These are phyloP conservation scores for Diorhabda carinulata DNA, from an alignment of 1,140 invertebrate genomes.

Conservation along the genomic window DNA sequence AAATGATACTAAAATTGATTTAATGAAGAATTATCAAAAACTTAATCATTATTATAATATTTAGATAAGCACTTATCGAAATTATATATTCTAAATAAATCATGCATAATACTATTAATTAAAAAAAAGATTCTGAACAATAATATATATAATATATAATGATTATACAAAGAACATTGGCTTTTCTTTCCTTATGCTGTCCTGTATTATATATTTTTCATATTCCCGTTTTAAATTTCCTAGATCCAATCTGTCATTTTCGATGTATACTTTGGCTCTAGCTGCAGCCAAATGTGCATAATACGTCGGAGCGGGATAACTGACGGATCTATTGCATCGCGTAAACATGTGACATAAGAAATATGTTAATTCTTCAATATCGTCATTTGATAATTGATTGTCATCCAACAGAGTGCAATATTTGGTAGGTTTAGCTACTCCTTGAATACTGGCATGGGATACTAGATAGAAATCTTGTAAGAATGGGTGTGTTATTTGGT, in stretches of 20 bases:
- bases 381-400: conserved; percentile 64
- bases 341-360: conserved; percentile 86
- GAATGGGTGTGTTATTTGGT: conserved; percentile 72
- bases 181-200: conserved; percentile 34
- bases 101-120: too few relatives aligned
- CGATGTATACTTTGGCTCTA: conserved; percentile 55
- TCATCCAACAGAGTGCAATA: conserved; percentile 86
- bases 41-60: too few relatives aligned
- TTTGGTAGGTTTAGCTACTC: conserved; percentile 83
- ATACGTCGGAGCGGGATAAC: conserved; percentile 90
- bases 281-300: conserved; percentile 91
- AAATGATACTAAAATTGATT: too few relatives aligned
- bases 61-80: too few relatives aligned
- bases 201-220: conserved; percentile 26
- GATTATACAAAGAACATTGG: conserved; percentile 45
- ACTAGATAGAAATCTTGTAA: conserved; percentile 82
- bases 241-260: conserved; percentile 34
- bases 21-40: too few relatives aligned
- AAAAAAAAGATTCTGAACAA: too few relatives aligned
- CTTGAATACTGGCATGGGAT: conserved; percentile 66
- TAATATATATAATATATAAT: too few relatives aligned
- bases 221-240: conserved; percentile 29
- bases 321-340: conserved; percentile 81
- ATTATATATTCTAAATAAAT: too few relatives aligned
- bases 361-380: conserved; percentile 78